These are phyloP conservation scores for Noctua comes DNA, from an alignment of 2,888 invertebrate species.

Conservation along the genomic window DNA sequence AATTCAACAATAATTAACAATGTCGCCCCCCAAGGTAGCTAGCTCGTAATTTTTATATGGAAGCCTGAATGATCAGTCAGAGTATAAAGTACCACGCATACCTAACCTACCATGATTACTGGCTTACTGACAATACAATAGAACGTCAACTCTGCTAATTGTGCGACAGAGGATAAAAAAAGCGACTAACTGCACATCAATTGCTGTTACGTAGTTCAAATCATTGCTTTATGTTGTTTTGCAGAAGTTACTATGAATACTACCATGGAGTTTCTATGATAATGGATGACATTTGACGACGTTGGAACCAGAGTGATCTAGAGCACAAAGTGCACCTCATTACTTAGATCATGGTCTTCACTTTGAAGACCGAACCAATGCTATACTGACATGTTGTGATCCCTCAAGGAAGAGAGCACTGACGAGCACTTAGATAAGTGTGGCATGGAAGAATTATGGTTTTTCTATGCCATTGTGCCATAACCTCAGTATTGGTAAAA, in stretches of 20 bases:
- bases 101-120: conserved; percentile 56
- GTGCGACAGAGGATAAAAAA: conserved; percentile 58
- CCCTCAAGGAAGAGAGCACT: too few relatives aligned
- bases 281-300: neutral
- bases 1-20: conserved; percentile 63
- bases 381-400: too few relatives aligned
- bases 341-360: too few relatives aligned
- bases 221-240: conserved; percentile 48
- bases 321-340: too few relatives aligned
- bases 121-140: conserved; percentile 57
- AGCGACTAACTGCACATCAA: conserved; percentile 65
- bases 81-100: conserved; percentile 55
- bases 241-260: conserved; percentile 1
- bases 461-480: too few relatives aligned
- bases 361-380: too few relatives aligned
- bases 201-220: conserved; percentile 62
- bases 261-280: conserved; percentile 11
- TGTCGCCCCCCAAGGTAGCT: conserved; percentile 56
- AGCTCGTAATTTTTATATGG: conserved; percentile 63
- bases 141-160: conserved; percentile 62
- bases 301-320: too few relatives aligned
- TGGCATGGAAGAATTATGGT: too few relatives aligned
- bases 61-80: conserved; percentile 42
- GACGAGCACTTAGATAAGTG: too few relatives aligned
- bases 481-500: too few relatives aligned